phyloP scores from a whole-genome alignment of 2,113 vertebrate genomes.

The Cygnus atratus region DNA sequence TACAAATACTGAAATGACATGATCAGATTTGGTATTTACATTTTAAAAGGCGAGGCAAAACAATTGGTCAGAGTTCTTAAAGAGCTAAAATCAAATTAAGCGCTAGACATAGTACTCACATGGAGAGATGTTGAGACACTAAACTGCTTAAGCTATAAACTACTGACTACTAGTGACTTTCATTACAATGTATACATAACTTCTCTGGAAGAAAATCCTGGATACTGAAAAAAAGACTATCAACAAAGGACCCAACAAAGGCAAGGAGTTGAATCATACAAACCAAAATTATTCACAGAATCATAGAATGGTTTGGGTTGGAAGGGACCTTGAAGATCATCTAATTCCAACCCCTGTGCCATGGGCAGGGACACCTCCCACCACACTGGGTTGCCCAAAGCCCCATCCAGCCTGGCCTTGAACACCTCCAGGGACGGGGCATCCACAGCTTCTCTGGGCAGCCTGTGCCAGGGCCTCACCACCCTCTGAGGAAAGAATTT shows the following conservation, averaged over 20 bases:
- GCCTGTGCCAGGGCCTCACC: too few relatives aligned
- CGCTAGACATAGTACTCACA: neutral
- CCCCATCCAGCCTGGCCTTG: too few relatives aligned
- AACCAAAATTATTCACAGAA: neutral
- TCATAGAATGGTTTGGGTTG: too few relatives aligned
- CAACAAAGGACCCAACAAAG: neutral
- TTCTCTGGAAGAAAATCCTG: neutral
- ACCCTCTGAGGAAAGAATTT: too few relatives aligned
- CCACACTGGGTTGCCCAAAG: too few relatives aligned
- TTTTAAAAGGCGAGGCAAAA: neutral
- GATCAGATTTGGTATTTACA: neutral
- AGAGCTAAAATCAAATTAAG: neutral
- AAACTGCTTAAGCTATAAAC: neutral
- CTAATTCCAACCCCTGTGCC: too few relatives aligned
- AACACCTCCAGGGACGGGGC: too few relatives aligned
- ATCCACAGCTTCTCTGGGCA: too few relatives aligned
- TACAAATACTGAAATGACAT: neutral
- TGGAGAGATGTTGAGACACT: neutral
- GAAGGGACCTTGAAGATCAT: too few relatives aligned
- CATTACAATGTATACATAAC: neutral
- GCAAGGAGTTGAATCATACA: neutral
- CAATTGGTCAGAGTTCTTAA: neutral
- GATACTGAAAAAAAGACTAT: neutral
- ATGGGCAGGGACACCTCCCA: too few relatives aligned
- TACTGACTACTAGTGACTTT: neutral